Evolutionary conservation across 2,888 invertebrate species (phyloP), one percentile per base, ranked within the genome.

Genomic region (Leptodirus hochenwartii): DNA sequence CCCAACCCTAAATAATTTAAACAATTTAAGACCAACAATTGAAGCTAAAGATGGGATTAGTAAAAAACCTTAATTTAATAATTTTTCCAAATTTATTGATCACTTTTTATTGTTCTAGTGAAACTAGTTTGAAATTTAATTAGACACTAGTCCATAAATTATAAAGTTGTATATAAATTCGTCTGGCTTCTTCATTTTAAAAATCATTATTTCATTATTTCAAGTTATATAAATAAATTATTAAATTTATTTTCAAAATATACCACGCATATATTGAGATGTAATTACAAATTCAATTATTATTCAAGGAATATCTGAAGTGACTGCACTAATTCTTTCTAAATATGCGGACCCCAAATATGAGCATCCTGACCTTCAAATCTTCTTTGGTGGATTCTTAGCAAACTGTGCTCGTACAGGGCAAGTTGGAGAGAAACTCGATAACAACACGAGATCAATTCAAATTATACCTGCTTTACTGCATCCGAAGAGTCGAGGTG

Each of bases 361-460:
- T 22, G 77, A 82, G 48, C 67, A 79, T 47, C 88, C 88, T 0
- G 88, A 90, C 49, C 51, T 88, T 5, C 85, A 90, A 49, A 63
- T 75, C 39, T 87, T 85, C 58, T 88, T 88, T 53, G 78, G 82
- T 5, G 87, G 79, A 2, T 87, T 75, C 54, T 58, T 87, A 34
- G 84, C 84, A 0, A 78, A 82, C 49, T 85, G 84, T 48, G 80
- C 84, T 2, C 70, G 70, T 47, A 84, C 84, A 0, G 84, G 84
- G 12, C 80, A 80, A 66, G 81, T 84, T 4, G 84, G 84, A 0
- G 84, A 84, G 50, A 58, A 66, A 22, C 56, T 72, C 0, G 76
- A 71, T 32, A 73, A 75, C 41, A 65, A 65, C 28, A 71, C 74
- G 8, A 58, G 84, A 5, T 61, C 63, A 26, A 69, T 84, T 31